phyloP scores from a whole-genome alignment of 2,797 vertebrate genomes.

The Onychomys leucogaster region DNA sequence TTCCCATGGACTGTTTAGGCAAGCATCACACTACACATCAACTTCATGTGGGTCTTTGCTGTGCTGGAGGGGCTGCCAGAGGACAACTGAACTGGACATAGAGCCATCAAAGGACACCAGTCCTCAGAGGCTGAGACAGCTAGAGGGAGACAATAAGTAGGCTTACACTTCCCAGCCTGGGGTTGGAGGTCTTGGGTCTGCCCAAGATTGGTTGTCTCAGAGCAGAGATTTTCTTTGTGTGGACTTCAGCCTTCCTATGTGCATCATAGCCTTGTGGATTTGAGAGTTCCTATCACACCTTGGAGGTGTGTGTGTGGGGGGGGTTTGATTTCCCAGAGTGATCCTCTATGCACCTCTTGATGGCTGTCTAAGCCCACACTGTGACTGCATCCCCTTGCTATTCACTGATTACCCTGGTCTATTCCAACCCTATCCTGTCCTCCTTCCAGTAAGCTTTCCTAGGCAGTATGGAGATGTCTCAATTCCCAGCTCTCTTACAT shows the following conservation, averaged over 20 bases:
- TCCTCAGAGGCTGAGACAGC: not conserved
- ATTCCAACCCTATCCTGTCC: fast-evolving
- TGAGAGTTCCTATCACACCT: too few relatives aligned
- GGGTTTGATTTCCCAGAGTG: not conserved
- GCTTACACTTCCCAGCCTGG: not conserved
- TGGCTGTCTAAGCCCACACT: fast-evolving
- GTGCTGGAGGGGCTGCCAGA: not conserved
- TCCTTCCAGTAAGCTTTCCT: not conserved
- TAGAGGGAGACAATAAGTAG: not conserved
- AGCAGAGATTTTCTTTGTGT: fast-evolving
- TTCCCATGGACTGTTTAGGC: not conserved
- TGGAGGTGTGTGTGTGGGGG: not conserved
- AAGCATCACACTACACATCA: fast-evolving
- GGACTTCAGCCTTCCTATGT: not conserved
- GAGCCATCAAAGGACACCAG: not conserved
- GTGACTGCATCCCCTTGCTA: too few relatives aligned
- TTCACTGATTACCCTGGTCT: not conserved
- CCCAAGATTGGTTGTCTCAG: not conserved
- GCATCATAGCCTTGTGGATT: not conserved
- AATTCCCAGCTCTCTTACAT: not conserved
- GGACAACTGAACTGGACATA: not conserved
- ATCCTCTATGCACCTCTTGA: not conserved
- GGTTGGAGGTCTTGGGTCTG: not conserved
- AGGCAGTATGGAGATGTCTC: fast-evolving
- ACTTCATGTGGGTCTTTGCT: fast-evolving